Base-by-base conservation (phyloP, 2,797 vertebrate genomes). In the Synaphobranchus kaupii region DNA sequence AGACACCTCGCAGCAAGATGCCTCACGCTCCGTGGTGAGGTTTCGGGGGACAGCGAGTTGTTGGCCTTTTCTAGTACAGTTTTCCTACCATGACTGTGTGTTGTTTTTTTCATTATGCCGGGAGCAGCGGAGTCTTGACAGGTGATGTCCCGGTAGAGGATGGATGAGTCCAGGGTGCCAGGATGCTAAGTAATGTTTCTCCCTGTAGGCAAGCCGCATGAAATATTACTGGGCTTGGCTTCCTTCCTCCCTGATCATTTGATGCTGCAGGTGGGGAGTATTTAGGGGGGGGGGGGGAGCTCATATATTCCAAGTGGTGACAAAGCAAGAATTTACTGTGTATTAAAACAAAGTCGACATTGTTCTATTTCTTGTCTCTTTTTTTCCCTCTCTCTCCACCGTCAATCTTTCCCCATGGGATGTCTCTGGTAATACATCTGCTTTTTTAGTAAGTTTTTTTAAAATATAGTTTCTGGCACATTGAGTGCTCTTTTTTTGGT, bases 171-270 rank as follows among this genome's bases (percentile, higher is more conserved):
- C 76, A 89, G 48, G 88, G 78, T 91, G 90, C 86, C 92, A 91
- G 90, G 81, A 84, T 68, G 76, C 76, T 88, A 48, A 56, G 89
- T 89, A 89, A 90, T 87, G 89, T 91, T 88, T 85, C 86, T 89
- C 92, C 92, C 91, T 88, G 78, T 88, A 78, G 90, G 91, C 91
- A 90, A 92, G 88, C 90, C 88, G 88, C 89, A 91, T 94, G 88
- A 90, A 91, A 91, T 88, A 87, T 52, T 89, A 60, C 82, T 81
- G 88, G 85, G 85, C 87, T 86, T 92, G 90, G 90, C 91, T 86
- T 90, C 89, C 48, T 88, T 89, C 88, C 90, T 86, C 84, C 81
- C 87, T 50, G 78, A 78, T 91, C 90, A 89, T 85, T 91, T 90
- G 78, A 60, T 76, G 92, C 92, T 92, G 88, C 90, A 85, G 94